phyloP scores from a whole-genome alignment of 2,797 vertebrate species.

The Lepidocolaptes lacrymiger region DNA sequence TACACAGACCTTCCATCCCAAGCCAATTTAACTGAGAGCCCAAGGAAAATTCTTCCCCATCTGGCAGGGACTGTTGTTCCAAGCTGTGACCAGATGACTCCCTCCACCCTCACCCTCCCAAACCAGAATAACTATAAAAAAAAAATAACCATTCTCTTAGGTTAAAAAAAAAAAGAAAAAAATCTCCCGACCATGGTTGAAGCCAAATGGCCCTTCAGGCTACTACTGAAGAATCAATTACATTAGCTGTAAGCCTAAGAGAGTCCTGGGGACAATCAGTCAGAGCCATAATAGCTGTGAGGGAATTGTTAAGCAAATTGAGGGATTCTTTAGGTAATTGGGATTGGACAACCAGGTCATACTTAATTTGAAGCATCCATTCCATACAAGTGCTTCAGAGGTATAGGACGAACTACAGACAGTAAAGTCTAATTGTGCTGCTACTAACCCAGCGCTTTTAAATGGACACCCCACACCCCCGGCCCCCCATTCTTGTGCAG shows the following conservation, averaged over 20 bases:
- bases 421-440: constrained; percentile 62
- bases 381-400: constrained; percentile 67
- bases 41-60: constrained; percentile 28
- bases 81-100: constrained; percentile 28
- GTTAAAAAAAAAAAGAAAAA: constrained; percentile 35
- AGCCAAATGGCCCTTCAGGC: constrained; percentile 72
- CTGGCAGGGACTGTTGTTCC: constrained; percentile 22
- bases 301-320: constrained; percentile 75
- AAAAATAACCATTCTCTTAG: constrained; percentile 33
- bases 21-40: constrained; percentile 27
- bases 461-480: neutral
- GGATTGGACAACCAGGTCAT: constrained; percentile 71
- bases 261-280: constrained; percentile 71
- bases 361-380: constrained; percentile 74
- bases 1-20: constrained; percentile 10
- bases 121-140: constrained; percentile 36
- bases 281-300: constrained; percentile 72
- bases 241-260: constrained; percentile 70
- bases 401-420: constrained; percentile 54
- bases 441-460: constrained; percentile 38
- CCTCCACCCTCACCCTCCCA: constrained; percentile 28
- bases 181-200: constrained; percentile 38
- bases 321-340: constrained; percentile 76
- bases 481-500: neutral
- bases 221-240: constrained; percentile 72